A percentile compares a stretch with the other conserved stretches of the same genome.
phyloP scores from a whole-genome alignment of 1,140 invertebrate genomes.

The Pachypsylla venusta region DNA sequence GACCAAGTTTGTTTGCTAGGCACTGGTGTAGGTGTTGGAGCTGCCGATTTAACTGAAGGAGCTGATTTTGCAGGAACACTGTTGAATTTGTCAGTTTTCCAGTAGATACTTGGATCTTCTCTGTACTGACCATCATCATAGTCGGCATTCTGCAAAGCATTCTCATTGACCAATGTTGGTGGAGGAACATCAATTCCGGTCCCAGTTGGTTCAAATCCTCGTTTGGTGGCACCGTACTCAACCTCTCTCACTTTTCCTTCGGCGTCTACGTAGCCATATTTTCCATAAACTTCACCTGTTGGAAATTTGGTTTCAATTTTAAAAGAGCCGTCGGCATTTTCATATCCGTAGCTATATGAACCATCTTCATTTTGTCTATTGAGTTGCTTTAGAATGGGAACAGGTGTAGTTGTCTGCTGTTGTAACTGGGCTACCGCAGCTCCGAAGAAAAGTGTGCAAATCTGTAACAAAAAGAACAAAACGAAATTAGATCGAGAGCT shows the following conservation, averaged over 20 bases:
- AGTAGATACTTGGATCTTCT: conserved; percentile 61
- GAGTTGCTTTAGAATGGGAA: conserved; percentile 54
- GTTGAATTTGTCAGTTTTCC: conserved; percentile 44
- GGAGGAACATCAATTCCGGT: conserved; percentile 64
- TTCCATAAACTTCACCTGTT: conserved; percentile 64
- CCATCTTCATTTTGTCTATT: conserved; percentile 68
- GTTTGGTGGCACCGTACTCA: conserved; percentile 58
- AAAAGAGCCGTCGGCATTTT: conserved; percentile 77
- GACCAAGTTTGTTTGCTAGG: conserved; percentile 31
- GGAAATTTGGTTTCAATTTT: conserved; percentile 80
- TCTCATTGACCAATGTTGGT: conserved; percentile 40
- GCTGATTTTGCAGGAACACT: conserved; percentile 24
- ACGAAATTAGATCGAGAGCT: neutral
- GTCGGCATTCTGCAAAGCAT: conserved; percentile 38
- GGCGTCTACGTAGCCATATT: conserved; percentile 69
- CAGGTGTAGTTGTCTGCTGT: conserved; percentile 39
- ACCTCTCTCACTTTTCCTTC: conserved; percentile 49
- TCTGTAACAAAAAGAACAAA: conserved; percentile 23
- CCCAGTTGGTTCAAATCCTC: conserved; percentile 59
- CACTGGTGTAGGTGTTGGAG: conserved; percentile 30
- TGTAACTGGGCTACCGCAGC: conserved; percentile 23
- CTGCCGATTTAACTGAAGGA: conserved; percentile 25
- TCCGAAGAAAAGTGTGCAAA: conserved; percentile 24
- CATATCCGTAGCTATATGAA: conserved; percentile 75
- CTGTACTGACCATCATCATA: conserved; percentile 63